Conservation (phyloP, 1,140 invertebrate genomes). For the Micrasema minimum region DNA sequence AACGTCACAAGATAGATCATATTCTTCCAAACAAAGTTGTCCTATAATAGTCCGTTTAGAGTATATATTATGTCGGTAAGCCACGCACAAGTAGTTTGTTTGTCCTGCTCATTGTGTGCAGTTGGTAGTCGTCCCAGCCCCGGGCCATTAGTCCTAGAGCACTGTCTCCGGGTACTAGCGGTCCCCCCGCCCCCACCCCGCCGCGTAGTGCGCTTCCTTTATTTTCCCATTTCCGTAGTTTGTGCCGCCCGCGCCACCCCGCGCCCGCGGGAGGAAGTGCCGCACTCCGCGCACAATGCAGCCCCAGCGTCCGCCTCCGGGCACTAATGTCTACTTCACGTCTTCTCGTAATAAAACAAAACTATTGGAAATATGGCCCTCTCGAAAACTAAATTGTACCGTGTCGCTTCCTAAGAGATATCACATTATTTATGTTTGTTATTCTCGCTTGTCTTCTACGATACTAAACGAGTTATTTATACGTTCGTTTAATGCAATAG, state of each 20-base stretch:
- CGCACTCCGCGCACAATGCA: not conserved
- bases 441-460: not conserved
- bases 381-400: not conserved
- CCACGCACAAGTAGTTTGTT: not conserved
- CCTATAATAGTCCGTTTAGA: not conserved
- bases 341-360: conserved; percentile 23
- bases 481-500: not conserved
- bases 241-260: not conserved
- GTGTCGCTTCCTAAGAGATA: not conserved
- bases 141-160: conserved; percentile 16
- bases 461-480: not conserved
- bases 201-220: conserved; percentile 25
- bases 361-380: not conserved
- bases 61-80: not conserved
- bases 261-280: not conserved
- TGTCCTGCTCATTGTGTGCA: not conserved
- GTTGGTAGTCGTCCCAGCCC: not conserved
- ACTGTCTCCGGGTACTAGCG: too few relatives aligned
- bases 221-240: conserved; percentile 1
- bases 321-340: conserved; percentile 11
- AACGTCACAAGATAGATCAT: not conserved
- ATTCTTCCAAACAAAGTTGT: not conserved
- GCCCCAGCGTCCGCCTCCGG: not conserved
- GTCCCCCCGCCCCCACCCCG: not conserved
- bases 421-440: not conserved